These are phyloP conservation scores for Halcyon chelicuti DNA, from an alignment of 2,797 vertebrate species.

Conservation along the genomic window DNA sequence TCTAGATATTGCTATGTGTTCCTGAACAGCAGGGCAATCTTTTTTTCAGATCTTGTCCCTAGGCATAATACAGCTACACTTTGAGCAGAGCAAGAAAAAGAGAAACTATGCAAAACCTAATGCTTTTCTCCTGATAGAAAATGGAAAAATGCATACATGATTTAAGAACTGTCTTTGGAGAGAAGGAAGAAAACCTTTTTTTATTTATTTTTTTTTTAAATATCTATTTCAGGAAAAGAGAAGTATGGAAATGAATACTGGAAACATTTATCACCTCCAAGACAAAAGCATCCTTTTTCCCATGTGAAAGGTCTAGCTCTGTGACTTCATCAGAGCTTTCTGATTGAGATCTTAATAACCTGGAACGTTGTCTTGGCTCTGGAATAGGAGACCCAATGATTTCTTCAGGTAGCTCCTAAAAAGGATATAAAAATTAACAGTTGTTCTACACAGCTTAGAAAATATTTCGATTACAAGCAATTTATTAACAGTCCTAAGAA, in stretches of 20 bases:
- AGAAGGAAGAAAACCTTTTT: not conserved
- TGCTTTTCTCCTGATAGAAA: not conserved
- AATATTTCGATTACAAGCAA: not conserved
- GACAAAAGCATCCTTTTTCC: slow-evolving; percentile 98
- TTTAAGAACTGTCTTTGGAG: not conserved
- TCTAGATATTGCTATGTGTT: not conserved
- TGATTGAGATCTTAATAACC: slow-evolving; percentile 93
- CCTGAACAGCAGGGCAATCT: not conserved
- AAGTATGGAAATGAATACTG: not conserved
- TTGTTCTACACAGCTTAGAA: not conserved
- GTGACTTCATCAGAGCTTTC: slow-evolving; percentile 97
- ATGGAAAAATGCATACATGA: not conserved
- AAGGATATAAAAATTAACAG: not conserved
- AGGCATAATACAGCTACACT: not conserved
- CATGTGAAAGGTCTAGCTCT: slow-evolving; percentile 96
- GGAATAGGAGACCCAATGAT: slow-evolving; percentile 94
- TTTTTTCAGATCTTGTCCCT: not conserved
- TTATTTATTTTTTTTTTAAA: no score
- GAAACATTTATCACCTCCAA: slow-evolving; percentile 85
- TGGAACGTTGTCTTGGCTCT: slow-evolving; percentile 91
- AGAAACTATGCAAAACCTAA: not conserved
- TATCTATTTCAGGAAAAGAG: not conserved
- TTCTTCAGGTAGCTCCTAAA: slow-evolving; percentile 91
- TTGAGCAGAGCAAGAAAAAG: not conserved
- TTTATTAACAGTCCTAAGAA: not conserved